Percentiles rank a stretch among this genome's conserved stretches.
phyloP scores from a whole-genome alignment of 2,888 invertebrate genomes.

The Andrena marginata region DNA sequence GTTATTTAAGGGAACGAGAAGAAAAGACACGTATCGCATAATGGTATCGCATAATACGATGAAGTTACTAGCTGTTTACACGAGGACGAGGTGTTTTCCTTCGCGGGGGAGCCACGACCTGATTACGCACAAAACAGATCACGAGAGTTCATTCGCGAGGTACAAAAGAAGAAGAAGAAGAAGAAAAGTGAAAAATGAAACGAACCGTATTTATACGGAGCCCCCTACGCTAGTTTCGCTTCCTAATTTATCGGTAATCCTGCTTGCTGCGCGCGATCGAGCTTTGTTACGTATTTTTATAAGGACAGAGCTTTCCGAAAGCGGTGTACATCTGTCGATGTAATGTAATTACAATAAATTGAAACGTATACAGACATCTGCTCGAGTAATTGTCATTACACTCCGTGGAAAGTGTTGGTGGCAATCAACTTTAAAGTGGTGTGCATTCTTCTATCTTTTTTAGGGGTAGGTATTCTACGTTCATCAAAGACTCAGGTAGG shows the following conservation, averaged over 20 bases:
- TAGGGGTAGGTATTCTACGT: too few relatives aligned
- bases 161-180: slow-evolving; percentile 31
- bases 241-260: slow-evolving; percentile 76
- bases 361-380: slow-evolving; percentile 36
- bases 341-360: slow-evolving; percentile 75
- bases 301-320: slow-evolving; percentile 79
- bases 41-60: slow-evolving; percentile 8
- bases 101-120: slow-evolving; percentile 15
- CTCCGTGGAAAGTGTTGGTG: too few relatives aligned
- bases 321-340: slow-evolving; percentile 77
- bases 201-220: slow-evolving; percentile 45
- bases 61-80: slow-evolving; percentile 20
- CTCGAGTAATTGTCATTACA: background rate
- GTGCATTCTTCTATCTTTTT: background rate
- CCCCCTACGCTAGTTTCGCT: slow-evolving; percentile 75
- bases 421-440: background rate
- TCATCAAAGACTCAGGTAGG: too few relatives aligned
- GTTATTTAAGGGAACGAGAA: slow-evolving; percentile 23
- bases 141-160: slow-evolving; percentile 47
- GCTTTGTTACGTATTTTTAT: slow-evolving; percentile 85
- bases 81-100: slow-evolving; percentile 12
- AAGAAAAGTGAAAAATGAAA: slow-evolving; percentile 15
- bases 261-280: slow-evolving; percentile 79
- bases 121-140: slow-evolving; percentile 57
- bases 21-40: slow-evolving; percentile 23